Evolutionary conservation across 2,113 vertebrate species (phyloP), one percentile per base, ranked within the genome.

Genomic region (Stomatorhinus ivindoensis): DNA sequence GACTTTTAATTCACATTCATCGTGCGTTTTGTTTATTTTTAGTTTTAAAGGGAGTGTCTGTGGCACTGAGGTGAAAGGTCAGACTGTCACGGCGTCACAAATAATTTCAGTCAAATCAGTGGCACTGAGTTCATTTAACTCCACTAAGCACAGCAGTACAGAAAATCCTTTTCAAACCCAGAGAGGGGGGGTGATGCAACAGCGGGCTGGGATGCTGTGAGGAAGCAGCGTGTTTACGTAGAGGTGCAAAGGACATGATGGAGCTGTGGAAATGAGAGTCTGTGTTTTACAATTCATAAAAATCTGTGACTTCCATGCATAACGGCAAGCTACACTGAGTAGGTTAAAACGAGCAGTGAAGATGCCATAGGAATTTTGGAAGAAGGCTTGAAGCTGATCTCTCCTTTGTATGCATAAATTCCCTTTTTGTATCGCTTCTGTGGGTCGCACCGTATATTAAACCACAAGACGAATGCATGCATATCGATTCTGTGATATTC

Each of bases 271-370:
- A 42, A 44, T 8, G 76, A 39, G 42, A 21, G 42, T 19, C 15
- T 21, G 76, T 44, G 19, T 69, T 42, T 82, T 46, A 88, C 61
- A 44, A 47, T 93, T 94, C 93, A 92, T 94, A 94, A 93, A 88
- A 89, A 91, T 90, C 92, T 86, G 88, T 91, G 65, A 89, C 88
- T 39, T 89, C 91, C 86, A 93, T 90, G 91, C 90, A 93, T 92
- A 92, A 91, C 91, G 91, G 91, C 90, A 93, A 93, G 94, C 91
- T 92, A 90, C 91, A 92, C 94, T 93, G 94, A 93, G 94, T 94
- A 94, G 93, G 90, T 91, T 93, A 92, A 27, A 42, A 82, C 61
- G 61, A 69, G 61, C 15, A 82, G 39, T 5, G 8, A 82, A 19
- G 7, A 21, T 82, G 39, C 7, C 31, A 82, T 21, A 24, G 39